Evolutionary conservation across 2,113 vertebrate species (phyloP).

Genomic region (Plestiodon gilberti): DNA sequence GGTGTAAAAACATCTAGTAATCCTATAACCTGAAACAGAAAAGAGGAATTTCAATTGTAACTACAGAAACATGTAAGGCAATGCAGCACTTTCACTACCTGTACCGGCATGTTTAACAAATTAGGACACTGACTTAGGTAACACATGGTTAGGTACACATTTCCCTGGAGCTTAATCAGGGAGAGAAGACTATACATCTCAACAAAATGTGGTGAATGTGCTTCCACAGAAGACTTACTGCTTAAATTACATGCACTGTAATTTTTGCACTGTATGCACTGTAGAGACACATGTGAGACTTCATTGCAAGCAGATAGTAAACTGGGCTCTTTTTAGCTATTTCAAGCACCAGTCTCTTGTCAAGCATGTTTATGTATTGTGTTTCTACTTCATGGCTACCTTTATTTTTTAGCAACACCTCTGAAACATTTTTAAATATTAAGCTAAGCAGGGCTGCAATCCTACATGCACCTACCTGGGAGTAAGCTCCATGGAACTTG

Average conservation of each 20-base stretch:
- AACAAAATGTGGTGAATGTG: neutral
- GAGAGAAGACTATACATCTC: neutral
- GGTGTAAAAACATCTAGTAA: constrained; percentile 96
- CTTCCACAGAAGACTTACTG: neutral
- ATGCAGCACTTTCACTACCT: constrained; percentile 1
- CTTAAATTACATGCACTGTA: no score
- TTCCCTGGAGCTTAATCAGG: no score
- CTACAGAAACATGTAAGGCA: constrained; percentile 23
- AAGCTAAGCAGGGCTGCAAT: no score
- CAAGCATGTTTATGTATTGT: neutral
- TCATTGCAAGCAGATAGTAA: neutral
- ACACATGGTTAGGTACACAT: neutral
- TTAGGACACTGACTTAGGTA: neutral
- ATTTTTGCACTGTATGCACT: no score
- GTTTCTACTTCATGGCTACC: neutral
- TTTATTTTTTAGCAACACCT: neutral
- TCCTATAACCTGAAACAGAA: constrained; percentile 81
- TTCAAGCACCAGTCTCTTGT: constrained; percentile 1
- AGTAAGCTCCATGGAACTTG: no score
- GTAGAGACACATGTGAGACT: no score
- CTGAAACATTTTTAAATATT: neutral
- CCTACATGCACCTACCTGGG: no score
- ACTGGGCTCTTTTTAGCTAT: neutral
- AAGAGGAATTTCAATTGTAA: constrained; percentile 26
- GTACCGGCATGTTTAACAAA: neutral